phyloP scores from a whole-genome alignment of 2,797 vertebrate genomes.

The Pseudomugil tenellus region DNA sequence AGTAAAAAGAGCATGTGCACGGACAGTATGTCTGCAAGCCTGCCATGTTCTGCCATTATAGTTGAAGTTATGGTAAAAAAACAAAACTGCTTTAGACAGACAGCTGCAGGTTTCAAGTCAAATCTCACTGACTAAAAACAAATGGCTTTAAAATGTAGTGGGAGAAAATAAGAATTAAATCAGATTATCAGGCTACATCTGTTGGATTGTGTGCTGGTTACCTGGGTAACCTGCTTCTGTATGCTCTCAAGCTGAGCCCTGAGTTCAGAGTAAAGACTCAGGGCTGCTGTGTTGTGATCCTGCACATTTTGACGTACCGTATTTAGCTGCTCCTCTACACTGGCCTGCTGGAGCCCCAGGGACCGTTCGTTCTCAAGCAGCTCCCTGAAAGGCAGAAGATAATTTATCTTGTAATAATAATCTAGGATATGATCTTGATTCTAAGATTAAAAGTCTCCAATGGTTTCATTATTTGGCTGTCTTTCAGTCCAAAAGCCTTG shows the following conservation, averaged over 20 bases:
- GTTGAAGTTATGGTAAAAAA: background rate
- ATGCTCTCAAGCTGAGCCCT: conserved; percentile 46
- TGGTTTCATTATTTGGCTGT: background rate
- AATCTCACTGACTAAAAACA: background rate
- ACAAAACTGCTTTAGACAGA: background rate
- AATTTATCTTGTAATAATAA: background rate
- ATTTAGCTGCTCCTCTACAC: conserved; percentile 58
- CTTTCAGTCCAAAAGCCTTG: conserved; percentile 6
- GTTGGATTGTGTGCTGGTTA: conserved; percentile 10
- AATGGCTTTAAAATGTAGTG: background rate
- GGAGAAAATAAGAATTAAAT: background rate
- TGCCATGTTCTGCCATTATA: conserved; percentile 1
- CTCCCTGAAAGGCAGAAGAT: conserved; percentile 58
- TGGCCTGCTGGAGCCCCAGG: conserved; percentile 46
- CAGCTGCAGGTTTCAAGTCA: background rate
- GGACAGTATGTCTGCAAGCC: conserved; percentile 26
- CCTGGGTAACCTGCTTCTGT: conserved; percentile 43
- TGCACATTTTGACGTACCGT: conserved; percentile 49
- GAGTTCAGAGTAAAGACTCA: conserved; percentile 37
- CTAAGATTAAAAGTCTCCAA: background rate
- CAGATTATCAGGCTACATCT: background rate
- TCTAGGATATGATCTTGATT: background rate
- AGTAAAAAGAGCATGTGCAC: conserved; percentile 50
- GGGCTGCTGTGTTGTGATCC: conserved; percentile 41
- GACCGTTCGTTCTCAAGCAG: conserved; percentile 46